Conservation (phyloP, 2,797 vertebrate species). For the Limosa lapponica region DNA sequence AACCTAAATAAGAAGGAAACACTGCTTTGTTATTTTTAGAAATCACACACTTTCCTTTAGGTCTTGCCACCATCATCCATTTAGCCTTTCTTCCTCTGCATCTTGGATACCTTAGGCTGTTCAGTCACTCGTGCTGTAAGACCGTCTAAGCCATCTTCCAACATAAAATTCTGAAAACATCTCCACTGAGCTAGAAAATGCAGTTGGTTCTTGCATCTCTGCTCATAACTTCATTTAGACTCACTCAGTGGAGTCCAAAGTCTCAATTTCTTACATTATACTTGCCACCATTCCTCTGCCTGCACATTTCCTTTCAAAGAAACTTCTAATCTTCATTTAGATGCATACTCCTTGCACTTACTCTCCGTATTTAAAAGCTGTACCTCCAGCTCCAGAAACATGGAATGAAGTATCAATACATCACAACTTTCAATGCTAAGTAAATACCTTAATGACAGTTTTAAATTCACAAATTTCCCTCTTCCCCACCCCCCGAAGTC, state of each 20-base stretch:
- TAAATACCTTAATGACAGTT: neutral
- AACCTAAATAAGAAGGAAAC: neutral
- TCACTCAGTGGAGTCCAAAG: neutral
- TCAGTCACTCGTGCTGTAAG: neutral
- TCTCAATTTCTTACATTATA: neutral
- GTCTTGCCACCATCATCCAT: neutral
- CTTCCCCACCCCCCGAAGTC: too few species aligned
- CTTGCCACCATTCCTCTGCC: neutral
- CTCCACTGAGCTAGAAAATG: slow-evolving; percentile 30
- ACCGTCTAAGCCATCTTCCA: neutral
- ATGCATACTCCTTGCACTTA: neutral
- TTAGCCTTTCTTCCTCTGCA: neutral
- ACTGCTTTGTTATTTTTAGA: neutral
- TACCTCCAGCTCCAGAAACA: neutral
- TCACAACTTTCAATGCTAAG: neutral
- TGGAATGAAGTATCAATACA: neutral
- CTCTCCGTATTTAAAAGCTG: neutral
- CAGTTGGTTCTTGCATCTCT: neutral
- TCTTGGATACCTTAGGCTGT: neutral
- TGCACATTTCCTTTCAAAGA: neutral
- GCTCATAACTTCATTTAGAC: neutral
- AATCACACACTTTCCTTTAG: neutral
- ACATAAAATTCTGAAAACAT: neutral
- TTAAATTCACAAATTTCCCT: neutral
- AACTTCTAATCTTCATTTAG: neutral